Base-by-base conservation (phyloP, 2,113 vertebrate species). In the Eclectus roratus region DNA sequence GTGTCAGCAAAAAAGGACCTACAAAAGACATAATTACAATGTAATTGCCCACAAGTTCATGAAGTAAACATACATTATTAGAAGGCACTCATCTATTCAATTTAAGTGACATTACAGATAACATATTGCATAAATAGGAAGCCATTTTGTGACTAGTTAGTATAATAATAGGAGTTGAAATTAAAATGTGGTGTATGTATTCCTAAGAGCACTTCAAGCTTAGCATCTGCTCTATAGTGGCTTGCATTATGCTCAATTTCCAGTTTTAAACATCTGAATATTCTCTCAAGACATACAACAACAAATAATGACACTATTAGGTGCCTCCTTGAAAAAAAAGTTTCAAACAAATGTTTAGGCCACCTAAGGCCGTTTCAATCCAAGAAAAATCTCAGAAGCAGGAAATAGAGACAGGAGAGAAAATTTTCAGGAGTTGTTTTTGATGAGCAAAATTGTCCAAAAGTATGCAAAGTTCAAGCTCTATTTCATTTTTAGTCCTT, bases 61-160 rank as follows among this genome's bases (percentile, higher is more conserved):
- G 97, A 98, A 98, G 97, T 98, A 98, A 98, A 98, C 97, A 98
- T 98, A 98, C 97, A 98, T 98, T 98, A 98, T 98, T 98, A 98
- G 97, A 97, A 98, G 91, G 96, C 95, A 97, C 97, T 98, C 89
- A 43, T 97, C 97, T 98, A 92, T 97, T 98, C 97, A 97, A 97
- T 97, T 97, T 98, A 98, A 97, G 97, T 96, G 98, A 97, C 96
- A 96, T 98, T 98, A 95, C 96, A 95, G 97, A 95, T 96, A 98
- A 97, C 96, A 96, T 97, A 97, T 96, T 97, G 95, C 97, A 97
- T 97, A 98, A 98, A 98, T 97, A 98, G 96, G 97, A 97, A 97
- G 86, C 96, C 96, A 97, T 98, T 98, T 98, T 97, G 91, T 96
- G 94, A 97, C 95, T 97, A 96, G 98, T 97, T 97, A 97, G 93